These are phyloP conservation scores for Automeris io DNA, from an alignment of 2,888 invertebrate genomes.

Conservation along the genomic window DNA sequence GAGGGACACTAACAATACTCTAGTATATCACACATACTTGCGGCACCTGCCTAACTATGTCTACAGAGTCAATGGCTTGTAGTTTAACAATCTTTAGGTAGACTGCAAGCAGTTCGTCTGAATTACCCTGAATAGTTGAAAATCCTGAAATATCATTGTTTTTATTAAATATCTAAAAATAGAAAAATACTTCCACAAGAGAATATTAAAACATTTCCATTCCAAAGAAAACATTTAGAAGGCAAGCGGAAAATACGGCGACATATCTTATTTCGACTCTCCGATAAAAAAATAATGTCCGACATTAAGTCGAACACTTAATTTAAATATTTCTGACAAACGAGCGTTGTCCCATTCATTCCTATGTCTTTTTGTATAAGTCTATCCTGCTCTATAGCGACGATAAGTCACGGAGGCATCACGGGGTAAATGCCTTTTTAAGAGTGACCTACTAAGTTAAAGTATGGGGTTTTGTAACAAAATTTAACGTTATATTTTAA, in stretches of 20 bases:
- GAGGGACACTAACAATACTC: too few relatives aligned
- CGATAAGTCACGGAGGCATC: constrained; percentile 56
- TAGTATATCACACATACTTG: too few relatives aligned
- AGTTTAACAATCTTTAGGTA: too few relatives aligned
- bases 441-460: constrained; percentile 48
- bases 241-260: constrained; percentile 27
- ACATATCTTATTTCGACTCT: constrained; percentile 64
- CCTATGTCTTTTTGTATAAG: constrained; percentile 13
- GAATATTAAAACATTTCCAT: constrained; percentile 1
- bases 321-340: constrained; percentile 68
- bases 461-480: constrained; percentile 37
- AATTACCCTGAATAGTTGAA: too few relatives aligned
- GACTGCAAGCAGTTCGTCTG: too few relatives aligned
- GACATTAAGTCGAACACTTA: constrained; percentile 68
- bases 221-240: constrained; percentile 27
- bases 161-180: too few relatives aligned
- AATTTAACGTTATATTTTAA: constrained; percentile 30
- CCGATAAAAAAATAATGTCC: constrained; percentile 74
- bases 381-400: constrained; percentile 32
- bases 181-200: too few relatives aligned
- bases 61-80: too few relatives aligned
- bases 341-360: constrained; percentile 26
- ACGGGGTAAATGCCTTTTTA: constrained; percentile 65
- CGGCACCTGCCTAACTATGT: too few relatives aligned
- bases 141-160: too few relatives aligned